Evolutionary conservation across 1,140 invertebrate genomes (phyloP), one percentile per base, ranked within the genome.

Genomic region (Lerema accius): DNA sequence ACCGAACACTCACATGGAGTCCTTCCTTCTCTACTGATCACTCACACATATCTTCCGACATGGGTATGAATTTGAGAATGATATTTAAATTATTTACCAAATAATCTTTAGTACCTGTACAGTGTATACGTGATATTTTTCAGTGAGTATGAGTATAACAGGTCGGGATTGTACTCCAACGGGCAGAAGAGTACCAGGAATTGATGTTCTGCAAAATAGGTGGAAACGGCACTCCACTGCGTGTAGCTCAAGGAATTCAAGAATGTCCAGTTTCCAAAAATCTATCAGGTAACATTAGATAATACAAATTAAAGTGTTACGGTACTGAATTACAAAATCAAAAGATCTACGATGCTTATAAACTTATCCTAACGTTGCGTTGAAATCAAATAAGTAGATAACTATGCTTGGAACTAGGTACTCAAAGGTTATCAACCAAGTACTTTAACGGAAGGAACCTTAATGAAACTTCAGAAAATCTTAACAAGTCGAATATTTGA

Each of bases 241-340:
- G 10, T 78, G 62, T 11, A 88, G 84, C 53, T 86, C 87, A 0
- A 67, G 81, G 4, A 80, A 78, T 9, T 88, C 85, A 1, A 71
- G 82, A 5, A 60, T 86, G 0, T 86, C 86, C 14, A 90, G 84
- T 49, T 81, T 86, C 40, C 84, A 89, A 32, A 78, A 89, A 17
- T 84, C 85, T 0, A 71, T 75, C 15, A 87, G 89, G 89, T 91
- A 73, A 68, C n/a, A n/a, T n/a, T n/a, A n/a, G n/a, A n/a, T n/a
- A n/a, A n/a, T n/a, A n/a, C n/a, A n/a, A n/a, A n/a, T n/a, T n/a
- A n/a, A n/a, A n/a, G n/a, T n/a, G n/a, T n/a, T n/a, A n/a, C n/a
- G n/a, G n/a, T n/a, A n/a, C n/a, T n/a, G n/a, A n/a, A n/a, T n/a
- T n/a, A n/a, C n/a, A n/a, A n/a, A n/a, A n/a, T n/a, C n/a, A n/a